phyloP scores from a whole-genome alignment of 2,113 vertebrate genomes.

The Poeciliopsis prolifica region DNA sequence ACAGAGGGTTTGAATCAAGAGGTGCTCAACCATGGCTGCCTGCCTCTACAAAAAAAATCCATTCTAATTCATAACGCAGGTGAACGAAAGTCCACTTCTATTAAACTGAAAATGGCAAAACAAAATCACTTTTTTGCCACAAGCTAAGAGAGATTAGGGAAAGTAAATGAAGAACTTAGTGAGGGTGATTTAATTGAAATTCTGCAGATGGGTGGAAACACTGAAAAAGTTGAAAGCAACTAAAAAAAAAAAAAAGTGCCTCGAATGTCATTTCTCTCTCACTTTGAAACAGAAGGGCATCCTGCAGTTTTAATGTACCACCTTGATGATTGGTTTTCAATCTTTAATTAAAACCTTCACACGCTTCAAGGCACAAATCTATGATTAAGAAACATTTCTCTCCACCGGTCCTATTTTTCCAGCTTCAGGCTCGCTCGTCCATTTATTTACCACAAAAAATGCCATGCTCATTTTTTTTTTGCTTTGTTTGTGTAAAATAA shows the following conservation, averaged over 20 bases:
- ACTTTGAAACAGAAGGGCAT: constrained; percentile 70
- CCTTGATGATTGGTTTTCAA: constrained; percentile 81
- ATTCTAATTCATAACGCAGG: constrained; percentile 73
- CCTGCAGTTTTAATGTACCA: constrained; percentile 72
- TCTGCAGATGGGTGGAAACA: constrained; percentile 17
- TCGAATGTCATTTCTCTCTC: constrained; percentile 70
- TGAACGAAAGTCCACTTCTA: constrained; percentile 68
- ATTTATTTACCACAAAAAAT: constrained; percentile 13
- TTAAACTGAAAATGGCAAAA: constrained; percentile 72
- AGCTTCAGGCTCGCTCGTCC: constrained; percentile 35
- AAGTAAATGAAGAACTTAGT: constrained; percentile 66
- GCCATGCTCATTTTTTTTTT: constrained; percentile 61
- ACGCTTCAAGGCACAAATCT: constrained; percentile 78
- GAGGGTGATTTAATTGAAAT: constrained; percentile 68
- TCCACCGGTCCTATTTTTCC: constrained; percentile 46
- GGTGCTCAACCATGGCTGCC: constrained; percentile 62
- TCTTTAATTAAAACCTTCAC: constrained; percentile 81
- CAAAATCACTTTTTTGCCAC: constrained; percentile 66
- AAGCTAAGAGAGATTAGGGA: constrained; percentile 63
- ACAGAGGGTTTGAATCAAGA: constrained; percentile 69
- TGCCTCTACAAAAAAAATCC: constrained; percentile 62
- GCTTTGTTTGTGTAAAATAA: background rate
- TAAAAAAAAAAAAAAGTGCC: constrained; percentile 12
- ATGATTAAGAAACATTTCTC: constrained; percentile 75
- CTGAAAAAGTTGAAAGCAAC: constrained; percentile 11